These are phyloP conservation scores for Agapostemon virescens DNA, from an alignment of 2,888 invertebrate species.

Conservation along the genomic window DNA sequence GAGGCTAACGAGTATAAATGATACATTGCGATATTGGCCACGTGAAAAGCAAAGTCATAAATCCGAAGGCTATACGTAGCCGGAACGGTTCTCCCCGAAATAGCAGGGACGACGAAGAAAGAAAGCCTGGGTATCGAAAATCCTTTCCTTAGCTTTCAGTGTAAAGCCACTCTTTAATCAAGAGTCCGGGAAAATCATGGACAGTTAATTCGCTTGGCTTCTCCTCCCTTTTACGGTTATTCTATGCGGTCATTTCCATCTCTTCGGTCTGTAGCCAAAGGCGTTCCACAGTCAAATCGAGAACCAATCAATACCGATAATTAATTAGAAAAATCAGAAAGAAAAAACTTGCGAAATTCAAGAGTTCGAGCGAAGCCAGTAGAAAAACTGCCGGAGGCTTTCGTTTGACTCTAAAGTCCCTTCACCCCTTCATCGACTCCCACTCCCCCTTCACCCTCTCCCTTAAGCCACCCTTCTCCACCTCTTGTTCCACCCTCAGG, in stretches of 20 bases:
- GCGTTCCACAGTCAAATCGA: constrained; percentile 69
- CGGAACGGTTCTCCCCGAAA: not conserved
- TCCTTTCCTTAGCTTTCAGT: constrained; percentile 53
- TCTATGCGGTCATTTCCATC: constrained; percentile 66
- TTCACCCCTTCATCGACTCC: constrained; percentile 55
- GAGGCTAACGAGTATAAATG: constrained; percentile 6
- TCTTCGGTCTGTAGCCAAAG: constrained; percentile 62
- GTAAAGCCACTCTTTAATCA: constrained; percentile 64
- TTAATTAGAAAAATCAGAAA: constrained; percentile 76
- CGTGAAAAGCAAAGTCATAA: constrained; percentile 17
- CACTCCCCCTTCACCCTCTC: constrained; percentile 33
- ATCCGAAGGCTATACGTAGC: constrained; percentile 9
- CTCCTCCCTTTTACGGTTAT: constrained; percentile 61
- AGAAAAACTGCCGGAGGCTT: constrained; percentile 72
- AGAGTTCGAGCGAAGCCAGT: constrained; percentile 63
- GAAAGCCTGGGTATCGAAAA: constrained; percentile 58
- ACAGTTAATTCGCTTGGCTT: constrained; percentile 68
- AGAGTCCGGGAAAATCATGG: constrained; percentile 64
- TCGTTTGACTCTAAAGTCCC: constrained; percentile 63
- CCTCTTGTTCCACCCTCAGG: constrained; percentile 48
- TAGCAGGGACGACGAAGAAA: constrained; percentile 20
- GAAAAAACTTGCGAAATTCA: constrained; percentile 73
- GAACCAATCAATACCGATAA: constrained; percentile 76
- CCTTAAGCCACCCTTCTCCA: constrained; percentile 39
- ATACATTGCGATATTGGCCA: not conserved